Evolutionary conservation across 2,888 invertebrate species (phyloP).

Genomic region (Nomada ferruginata): DNA sequence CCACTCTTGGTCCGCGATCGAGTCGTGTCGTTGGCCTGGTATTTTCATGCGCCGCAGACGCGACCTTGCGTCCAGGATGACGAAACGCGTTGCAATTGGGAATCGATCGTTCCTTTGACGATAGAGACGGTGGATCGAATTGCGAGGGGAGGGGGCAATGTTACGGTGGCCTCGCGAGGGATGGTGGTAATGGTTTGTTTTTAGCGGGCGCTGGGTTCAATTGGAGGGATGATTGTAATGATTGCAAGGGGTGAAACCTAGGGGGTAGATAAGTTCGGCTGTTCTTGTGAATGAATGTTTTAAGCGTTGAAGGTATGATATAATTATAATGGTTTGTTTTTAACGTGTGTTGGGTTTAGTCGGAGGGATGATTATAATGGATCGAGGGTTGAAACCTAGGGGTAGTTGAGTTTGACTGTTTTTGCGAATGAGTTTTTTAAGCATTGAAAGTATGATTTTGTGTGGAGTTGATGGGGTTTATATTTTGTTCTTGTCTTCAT

Average conservation of each 20-base stretch:
- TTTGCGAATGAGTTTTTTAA: background rate
- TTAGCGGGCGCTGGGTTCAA: background rate
- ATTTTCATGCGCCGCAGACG: conserved; percentile 35
- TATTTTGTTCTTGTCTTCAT: too few relatives aligned
- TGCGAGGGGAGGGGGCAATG: too few relatives aligned
- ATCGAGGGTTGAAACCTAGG: conserved; percentile 4
- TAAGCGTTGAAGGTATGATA: too few relatives aligned
- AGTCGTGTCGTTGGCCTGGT: conserved; percentile 53
- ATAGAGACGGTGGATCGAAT: background rate
- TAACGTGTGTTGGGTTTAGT: background rate
- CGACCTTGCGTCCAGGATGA: conserved; percentile 45
- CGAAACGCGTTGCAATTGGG: conserved; percentile 24
- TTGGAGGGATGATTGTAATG: background rate
- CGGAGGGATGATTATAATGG: background rate
- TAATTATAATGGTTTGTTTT: background rate
- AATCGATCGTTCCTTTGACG: conserved; percentile 12
- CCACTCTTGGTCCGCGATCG: conserved; percentile 10
- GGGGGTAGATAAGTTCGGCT: background rate
- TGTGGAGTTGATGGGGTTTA: too few relatives aligned
- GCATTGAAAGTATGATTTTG: too few relatives aligned
- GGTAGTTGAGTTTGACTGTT: background rate
- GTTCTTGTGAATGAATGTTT: background rate
- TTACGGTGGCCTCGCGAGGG: background rate
- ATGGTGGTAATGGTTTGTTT: background rate
- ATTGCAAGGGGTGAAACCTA: background rate